Base-by-base conservation (phyloP, 2,888 invertebrate species). In the Drosophila differens region DNA sequence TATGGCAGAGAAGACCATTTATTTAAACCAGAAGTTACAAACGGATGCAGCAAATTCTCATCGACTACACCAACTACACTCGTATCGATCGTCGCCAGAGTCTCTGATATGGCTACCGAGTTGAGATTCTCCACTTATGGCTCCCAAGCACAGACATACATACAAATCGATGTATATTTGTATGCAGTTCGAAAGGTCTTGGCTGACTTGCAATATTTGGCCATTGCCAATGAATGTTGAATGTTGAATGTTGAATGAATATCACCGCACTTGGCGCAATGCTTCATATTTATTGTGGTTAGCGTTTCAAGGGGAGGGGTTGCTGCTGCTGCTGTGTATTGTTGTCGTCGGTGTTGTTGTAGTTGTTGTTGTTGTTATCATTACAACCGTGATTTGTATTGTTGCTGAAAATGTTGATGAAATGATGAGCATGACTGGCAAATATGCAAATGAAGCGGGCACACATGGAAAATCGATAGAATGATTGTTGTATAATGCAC, bases 151-250 rank as follows among this genome's bases (percentile, higher is more conserved):
- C 66, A 74, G 57, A 35, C 57, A 57, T 30, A 14, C 12, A 32
- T 7, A 59, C 14, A 19, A 51, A 28, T 30, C 9, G 16, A 47
- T 47, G 16, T 51, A 30, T 16, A 22, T 44, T 35, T 55, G 37
- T 37, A 49, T 28, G 60, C 32, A 67, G 66, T 47, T 76, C 65
- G 61, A 79, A 72, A 69, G 76, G 80, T 75, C 64, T 60, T 52
- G 68, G 66, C 85, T 91, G 91, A 91, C 91, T 91, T 91, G 91
- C 91, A 91, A 74, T 79, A 87, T 79, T 88, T 79, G 75, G 53
- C 64, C 63, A 60, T 74, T 72, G 83, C 78, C 82, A 86, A 84
- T 82, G 81, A 83, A 76, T 69, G 59, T 67, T 78, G 74, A 74
- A 76, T 69, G 59, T 67, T 78, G 74, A 74, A 76, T 69, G 59